Conservation (phyloP, 2,888 invertebrate species). For the Cabera pusaria region DNA sequence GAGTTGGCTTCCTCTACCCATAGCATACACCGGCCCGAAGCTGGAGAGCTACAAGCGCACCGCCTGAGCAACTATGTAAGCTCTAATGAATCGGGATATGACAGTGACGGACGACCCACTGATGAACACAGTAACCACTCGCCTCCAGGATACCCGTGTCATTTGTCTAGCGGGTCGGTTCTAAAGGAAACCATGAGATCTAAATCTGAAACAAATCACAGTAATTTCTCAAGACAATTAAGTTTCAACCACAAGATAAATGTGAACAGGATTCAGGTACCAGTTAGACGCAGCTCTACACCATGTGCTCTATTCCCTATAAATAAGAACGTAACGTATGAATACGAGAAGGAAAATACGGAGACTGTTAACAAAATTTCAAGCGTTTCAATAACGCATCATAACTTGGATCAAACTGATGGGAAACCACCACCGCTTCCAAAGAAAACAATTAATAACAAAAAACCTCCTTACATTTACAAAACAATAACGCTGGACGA, state of each 20-base stretch:
- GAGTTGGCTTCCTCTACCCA: slow-evolving; percentile 72
- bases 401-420: slow-evolving; percentile 59
- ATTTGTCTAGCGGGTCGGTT: slow-evolving; percentile 58
- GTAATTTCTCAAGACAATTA: slow-evolving; percentile 68
- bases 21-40: slow-evolving; percentile 82
- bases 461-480: slow-evolving; percentile 68
- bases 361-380: slow-evolving; percentile 47
- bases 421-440: slow-evolving; percentile 74
- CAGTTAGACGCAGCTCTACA: slow-evolving; percentile 72
- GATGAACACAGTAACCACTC: slow-evolving; percentile 81
- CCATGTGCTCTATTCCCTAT: slow-evolving; percentile 74
- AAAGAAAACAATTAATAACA: slow-evolving; percentile 70
- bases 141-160: slow-evolving; percentile 79
- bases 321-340: slow-evolving; percentile 59
- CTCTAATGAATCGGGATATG: slow-evolving; percentile 93
- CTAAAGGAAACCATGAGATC: slow-evolving; percentile 49
- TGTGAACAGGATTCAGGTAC: slow-evolving; percentile 66
- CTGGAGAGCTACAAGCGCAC: slow-evolving; percentile 84
- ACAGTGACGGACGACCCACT: slow-evolving; percentile 87
- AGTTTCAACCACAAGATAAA: slow-evolving; percentile 76
- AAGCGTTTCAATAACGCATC: slow-evolving; percentile 39
- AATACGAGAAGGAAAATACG: slow-evolving; percentile 58
- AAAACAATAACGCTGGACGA: slow-evolving; percentile 78
- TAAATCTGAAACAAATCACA: slow-evolving; percentile 55
- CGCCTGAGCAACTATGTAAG: slow-evolving; percentile 89